Base-by-base conservation (phyloP, 2,797 vertebrate species). In the Silurus aristotelis region DNA sequence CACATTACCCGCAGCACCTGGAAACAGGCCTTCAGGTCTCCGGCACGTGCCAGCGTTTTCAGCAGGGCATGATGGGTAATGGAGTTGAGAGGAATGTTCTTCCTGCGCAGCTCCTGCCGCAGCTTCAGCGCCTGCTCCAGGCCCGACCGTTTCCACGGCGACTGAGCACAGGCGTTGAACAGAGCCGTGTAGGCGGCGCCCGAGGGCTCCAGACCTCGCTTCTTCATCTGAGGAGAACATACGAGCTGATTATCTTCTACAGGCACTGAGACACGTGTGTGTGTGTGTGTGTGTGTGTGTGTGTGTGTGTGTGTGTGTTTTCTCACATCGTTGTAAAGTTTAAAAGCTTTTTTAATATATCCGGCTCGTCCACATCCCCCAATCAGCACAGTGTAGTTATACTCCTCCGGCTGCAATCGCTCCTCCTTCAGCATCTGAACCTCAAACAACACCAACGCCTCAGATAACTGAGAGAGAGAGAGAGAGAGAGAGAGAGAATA, bases 81-180 rank as follows among this genome's bases (percentile, higher is more conserved):
- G 71, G 95, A 91, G 92, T 95, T 96, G 87, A 99, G 91, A 31
- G 93, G 89, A 80, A 95, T 55, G 46, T 95, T 96, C 70, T 93
- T 95, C 85, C 92, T 93, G n/a, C 82, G 91, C 0, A 99, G 95
- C 81, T 99, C 96, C 89, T 97, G 94, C 66, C 95, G 93, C 78
- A 99, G 90, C 71, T 95, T 96, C 88, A 98, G 84, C 0, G 97
- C 97, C 0, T 94, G 95, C 87, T 97, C 95, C 60, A 99, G 94
- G 0, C 96, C 98, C 0, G 94, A 94, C 27, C 95, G 93, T 71
- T 96, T 97, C 91, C 94, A 96, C 0, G 95, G 96, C 0, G 97
- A 95, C 90, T 98, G 95, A 0, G 98, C 96, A 3, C 98, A 99
- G 86, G 97, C 97, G 0, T 99, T 99, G 92, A 99, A 99, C 87